Base-by-base conservation (phyloP, 2,113 vertebrate genomes). In the Cathartes aura region DNA sequence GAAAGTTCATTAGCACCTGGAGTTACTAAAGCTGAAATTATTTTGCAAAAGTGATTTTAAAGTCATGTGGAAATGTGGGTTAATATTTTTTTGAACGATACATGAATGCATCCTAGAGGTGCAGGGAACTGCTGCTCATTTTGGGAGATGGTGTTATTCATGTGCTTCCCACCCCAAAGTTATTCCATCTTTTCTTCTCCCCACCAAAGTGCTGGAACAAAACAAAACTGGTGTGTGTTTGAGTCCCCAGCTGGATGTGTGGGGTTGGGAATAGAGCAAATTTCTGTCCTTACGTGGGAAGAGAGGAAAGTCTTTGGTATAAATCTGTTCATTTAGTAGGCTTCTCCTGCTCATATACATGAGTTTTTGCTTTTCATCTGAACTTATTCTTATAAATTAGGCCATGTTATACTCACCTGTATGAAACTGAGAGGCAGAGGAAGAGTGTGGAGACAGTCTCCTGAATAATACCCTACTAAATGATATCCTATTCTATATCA, bases 11-110 rank as follows among this genome's bases (percentile, higher is more conserved):
- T 82, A 68, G 45, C 50, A 73, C 34, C 36, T 60, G 18, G 29
- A 80, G 40, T 81, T 94, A 81, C 30, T 89, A 30, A 96, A 94
- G 13, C 43, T 80, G 75, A 64, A 95, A 60, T 86, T 63, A 86
- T 68, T 91, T 86, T 81, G 43, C 40, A 87, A 89, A 64, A 81
- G 66, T 72, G 29, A 55, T 96, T 90, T 63, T 89, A 82, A 89
- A 70, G 30, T 78, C 21, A 62, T 48, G 9, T 70, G 63, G n/a
- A 94, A 91, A 29, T 34, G 56, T 87, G 60, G 53, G 34, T 80
- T 95, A 74, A 11, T 78, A 12, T 30, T 45, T 90, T 76, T 85
- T 67, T 87, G 66, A 68, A 58, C 47, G 50, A 30, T 89, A 67
- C 5, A 5, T 64, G 19, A 62, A 53, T 58, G 27, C 21, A 42